Conservation (phyloP, 2,888 invertebrate species). For the Nematopogon swammerdamellus region DNA sequence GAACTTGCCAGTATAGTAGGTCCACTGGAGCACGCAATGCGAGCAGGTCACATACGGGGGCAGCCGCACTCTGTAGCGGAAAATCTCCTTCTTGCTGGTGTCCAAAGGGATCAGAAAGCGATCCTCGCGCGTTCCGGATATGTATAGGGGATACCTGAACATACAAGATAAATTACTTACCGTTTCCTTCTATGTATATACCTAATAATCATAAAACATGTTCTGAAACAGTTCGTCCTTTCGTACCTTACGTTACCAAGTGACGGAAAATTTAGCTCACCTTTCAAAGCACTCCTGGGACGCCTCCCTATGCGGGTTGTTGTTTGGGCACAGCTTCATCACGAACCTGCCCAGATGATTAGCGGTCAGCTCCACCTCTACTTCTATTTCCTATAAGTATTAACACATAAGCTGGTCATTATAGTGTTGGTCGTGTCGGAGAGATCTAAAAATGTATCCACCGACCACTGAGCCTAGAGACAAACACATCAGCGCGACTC, state of each 20-base stretch:
- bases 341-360: slow-evolving; percentile 88
- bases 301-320: slow-evolving; percentile 73
- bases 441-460: too few relatives aligned
- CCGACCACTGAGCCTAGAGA: too few relatives aligned
- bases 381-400: slow-evolving; percentile 67
- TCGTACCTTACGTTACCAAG: too few relatives aligned
- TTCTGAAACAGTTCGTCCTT: too few relatives aligned
- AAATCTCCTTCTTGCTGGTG: slow-evolving; percentile 63
- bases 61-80: slow-evolving; percentile 70
- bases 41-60: slow-evolving; percentile 83
- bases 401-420: neutral
- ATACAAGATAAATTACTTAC: too few relatives aligned
- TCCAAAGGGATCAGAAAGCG: slow-evolving; percentile 70
- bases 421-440: slow-evolving; percentile 1
- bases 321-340: slow-evolving; percentile 81
- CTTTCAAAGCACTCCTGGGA: slow-evolving; percentile 81
- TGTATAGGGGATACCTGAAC: slow-evolving; percentile 64
- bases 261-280: too few relatives aligned
- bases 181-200: too few relatives aligned
- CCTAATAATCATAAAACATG: too few relatives aligned
- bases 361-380: slow-evolving; percentile 84
- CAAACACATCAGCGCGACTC: too few relatives aligned
- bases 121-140: slow-evolving; percentile 70
- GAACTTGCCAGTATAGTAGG: slow-evolving; percentile 72
- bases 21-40: slow-evolving; percentile 92